phyloP scores from a whole-genome alignment of 2,797 vertebrate species.

The Cephalopachus bancanus region DNA sequence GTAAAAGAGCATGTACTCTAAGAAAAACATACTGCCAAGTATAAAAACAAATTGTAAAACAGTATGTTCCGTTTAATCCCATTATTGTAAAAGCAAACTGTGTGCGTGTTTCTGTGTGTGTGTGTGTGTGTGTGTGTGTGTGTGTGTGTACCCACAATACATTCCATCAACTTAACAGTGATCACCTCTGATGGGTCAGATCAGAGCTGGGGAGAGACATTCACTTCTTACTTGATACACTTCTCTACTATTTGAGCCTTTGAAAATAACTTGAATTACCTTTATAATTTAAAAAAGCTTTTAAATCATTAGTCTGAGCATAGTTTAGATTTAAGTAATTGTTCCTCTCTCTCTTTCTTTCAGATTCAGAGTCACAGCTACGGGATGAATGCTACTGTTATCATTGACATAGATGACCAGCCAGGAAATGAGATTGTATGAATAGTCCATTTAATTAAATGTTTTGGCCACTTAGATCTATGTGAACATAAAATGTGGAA shows the following conservation, averaged over 20 bases:
- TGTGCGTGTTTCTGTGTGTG: background rate
- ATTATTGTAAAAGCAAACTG: slow-evolving; percentile 25
- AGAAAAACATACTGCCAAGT: background rate
- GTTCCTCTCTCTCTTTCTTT: background rate
- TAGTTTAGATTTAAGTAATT: slow-evolving; percentile 63
- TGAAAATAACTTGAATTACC: slow-evolving; percentile 62
- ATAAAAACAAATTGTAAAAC: slow-evolving; percentile 35
- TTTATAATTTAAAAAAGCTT: slow-evolving; percentile 55
- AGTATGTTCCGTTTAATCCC: background rate
- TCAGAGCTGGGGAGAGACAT: background rate
- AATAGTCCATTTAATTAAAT: slow-evolving; percentile 72
- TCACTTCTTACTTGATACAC: background rate
- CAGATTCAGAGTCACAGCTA: slow-evolving; percentile 16
- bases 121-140: no score
- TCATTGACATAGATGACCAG: slow-evolving; percentile 50
- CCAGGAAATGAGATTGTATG: slow-evolving; percentile 69
- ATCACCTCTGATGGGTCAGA: background rate
- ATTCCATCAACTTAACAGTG: background rate
- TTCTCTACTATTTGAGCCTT: slow-evolving; percentile 20
- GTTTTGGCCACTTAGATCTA: slow-evolving; percentile 61
- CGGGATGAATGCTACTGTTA: background rate
- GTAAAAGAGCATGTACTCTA: background rate
- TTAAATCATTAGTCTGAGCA: slow-evolving; percentile 39
- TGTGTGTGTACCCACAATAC: background rate
- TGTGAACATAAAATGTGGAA: slow-evolving; percentile 67